phyloP scores from a whole-genome alignment of 2,797 vertebrate genomes.

The Lophotriccus pileatus region DNA sequence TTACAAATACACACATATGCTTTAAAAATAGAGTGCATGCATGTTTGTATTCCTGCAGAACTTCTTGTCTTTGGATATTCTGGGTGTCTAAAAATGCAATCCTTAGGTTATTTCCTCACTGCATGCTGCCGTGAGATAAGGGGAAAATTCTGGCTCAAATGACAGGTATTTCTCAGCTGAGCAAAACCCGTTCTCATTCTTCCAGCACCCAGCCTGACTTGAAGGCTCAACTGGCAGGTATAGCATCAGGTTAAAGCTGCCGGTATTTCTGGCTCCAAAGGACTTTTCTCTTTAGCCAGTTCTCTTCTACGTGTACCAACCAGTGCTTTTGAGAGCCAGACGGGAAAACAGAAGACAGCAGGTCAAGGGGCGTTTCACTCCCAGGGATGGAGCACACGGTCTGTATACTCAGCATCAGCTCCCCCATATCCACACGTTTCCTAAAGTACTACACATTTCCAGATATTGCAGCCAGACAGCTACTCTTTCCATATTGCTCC shows the following conservation, averaged over 20 bases:
- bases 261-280: neutral
- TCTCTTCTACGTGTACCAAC: neutral
- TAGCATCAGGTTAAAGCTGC: neutral
- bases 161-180: neutral
- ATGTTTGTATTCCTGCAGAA: neutral
- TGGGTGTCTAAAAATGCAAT: neutral
- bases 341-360: neutral
- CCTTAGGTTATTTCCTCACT: neutral
- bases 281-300: neutral
- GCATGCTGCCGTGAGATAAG: neutral
- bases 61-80: neutral
- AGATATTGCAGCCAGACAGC: neutral
- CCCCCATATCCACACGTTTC: neutral
- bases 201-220: neutral
- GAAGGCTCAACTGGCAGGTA: neutral
- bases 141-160: neutral
- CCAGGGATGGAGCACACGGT: neutral
- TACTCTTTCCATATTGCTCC: neutral
- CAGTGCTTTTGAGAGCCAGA: neutral
- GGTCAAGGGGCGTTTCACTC: neutral
- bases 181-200: neutral
- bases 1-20: neutral
- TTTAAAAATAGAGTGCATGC: neutral
- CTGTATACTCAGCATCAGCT: accelerated
- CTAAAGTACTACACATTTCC: accelerated